Conservation (phyloP, 2,113 vertebrate genomes). For the Proteles cristata region DNA sequence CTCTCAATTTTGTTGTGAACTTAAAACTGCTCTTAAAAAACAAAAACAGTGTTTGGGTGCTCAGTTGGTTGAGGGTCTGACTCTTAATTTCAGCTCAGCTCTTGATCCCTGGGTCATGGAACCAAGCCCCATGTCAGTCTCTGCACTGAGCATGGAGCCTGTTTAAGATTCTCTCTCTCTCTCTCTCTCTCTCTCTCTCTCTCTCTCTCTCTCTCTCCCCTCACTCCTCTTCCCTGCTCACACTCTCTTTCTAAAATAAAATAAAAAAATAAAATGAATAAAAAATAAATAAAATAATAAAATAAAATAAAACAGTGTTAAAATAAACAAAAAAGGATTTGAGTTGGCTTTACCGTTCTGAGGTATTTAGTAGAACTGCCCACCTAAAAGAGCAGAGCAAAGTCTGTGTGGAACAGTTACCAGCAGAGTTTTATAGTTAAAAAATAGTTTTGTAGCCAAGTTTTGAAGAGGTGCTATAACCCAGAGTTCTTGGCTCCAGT, state of each 20-base stretch:
- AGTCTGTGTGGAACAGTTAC: background rate
- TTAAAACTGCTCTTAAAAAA: background rate
- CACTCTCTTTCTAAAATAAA: too few relatives aligned
- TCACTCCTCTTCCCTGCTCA: too few relatives aligned
- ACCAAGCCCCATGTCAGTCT: too few relatives aligned
- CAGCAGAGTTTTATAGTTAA: background rate
- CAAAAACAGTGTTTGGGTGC: background rate
- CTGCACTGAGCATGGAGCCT: too few relatives aligned
- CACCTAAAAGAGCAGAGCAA: background rate
- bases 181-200: too few relatives aligned
- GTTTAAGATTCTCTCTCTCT: too few relatives aligned
- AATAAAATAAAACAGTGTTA: background rate
- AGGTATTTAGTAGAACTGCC: background rate
- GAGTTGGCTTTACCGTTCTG: background rate
- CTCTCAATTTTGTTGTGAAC: background rate
- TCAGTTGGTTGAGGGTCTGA: too few relatives aligned
- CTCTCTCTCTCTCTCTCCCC: too few relatives aligned
- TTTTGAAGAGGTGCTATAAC: background rate
- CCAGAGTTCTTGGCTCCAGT: background rate
- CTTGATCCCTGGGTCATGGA: too few relatives aligned
- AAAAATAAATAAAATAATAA: too few relatives aligned
- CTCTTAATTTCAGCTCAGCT: too few relatives aligned
- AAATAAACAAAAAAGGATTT: background rate
- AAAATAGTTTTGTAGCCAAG: background rate
- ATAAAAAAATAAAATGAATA: too few relatives aligned